Evolutionary conservation across 2,888 invertebrate genomes (phyloP).

Genomic region (Amphipyra berbera): DNA sequence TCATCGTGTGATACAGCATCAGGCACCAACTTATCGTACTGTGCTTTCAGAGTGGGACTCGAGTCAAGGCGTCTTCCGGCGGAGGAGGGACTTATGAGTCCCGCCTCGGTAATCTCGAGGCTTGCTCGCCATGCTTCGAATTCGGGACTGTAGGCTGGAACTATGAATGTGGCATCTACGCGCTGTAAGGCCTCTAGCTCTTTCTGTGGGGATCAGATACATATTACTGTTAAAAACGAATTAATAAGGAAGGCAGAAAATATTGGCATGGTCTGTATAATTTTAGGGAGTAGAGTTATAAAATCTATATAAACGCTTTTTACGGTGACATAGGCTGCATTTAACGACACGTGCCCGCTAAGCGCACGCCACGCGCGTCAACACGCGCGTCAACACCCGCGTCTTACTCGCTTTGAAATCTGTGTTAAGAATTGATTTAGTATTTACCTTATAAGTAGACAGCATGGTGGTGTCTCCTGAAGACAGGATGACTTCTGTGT

Average conservation of each 20-base stretch:
- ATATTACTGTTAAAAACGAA: background rate
- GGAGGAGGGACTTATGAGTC: slow-evolving; percentile 64
- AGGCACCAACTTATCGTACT: slow-evolving; percentile 93
- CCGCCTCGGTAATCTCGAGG: slow-evolving; percentile 68
- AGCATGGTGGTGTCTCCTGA: slow-evolving; percentile 92
- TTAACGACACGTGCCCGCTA: no score
- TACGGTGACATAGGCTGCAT: no score
- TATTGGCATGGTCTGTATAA: no score
- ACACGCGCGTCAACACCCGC: no score
- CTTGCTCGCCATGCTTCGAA: slow-evolving; percentile 83
- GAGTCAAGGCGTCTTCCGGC: slow-evolving; percentile 71
- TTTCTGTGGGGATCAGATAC: slow-evolving; percentile 81
- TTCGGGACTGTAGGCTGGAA: slow-evolving; percentile 90
- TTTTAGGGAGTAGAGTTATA: no score
- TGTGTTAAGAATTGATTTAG: background rate
- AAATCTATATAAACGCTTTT: no score
- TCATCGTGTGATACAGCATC: slow-evolving; percentile 92
- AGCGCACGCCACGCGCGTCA: no score
- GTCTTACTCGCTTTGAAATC: no score
- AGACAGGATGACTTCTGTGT: slow-evolving; percentile 92
- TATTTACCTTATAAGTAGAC: slow-evolving; percentile 86
- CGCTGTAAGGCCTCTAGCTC: slow-evolving; percentile 92
- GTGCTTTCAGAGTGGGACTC: slow-evolving; percentile 87
- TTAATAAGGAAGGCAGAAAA: no score
- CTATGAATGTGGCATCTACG: slow-evolving; percentile 93